phyloP scores from a whole-genome alignment of 2,888 invertebrate species.

The Cylindroiulus punctatus region DNA sequence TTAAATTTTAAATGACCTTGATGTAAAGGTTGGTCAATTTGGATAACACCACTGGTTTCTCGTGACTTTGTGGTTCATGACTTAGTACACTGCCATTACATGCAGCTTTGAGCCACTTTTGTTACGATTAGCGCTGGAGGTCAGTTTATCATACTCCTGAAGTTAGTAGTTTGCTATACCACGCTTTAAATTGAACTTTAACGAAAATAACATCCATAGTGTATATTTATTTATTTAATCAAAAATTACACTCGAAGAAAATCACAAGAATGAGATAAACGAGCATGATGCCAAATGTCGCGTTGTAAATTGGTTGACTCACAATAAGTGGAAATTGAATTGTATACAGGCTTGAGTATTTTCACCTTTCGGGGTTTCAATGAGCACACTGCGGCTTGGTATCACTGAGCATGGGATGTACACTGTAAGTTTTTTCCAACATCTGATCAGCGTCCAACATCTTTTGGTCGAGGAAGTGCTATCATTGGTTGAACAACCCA shows the following conservation, averaged over 20 bases:
- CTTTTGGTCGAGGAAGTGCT: background rate
- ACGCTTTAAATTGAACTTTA: too few species aligned
- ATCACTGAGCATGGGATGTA: background rate
- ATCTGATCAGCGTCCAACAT: background rate
- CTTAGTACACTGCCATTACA: too few species aligned
- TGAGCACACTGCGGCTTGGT: background rate
- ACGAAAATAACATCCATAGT: background rate
- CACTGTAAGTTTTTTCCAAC: background rate
- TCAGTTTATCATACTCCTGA: too few species aligned
- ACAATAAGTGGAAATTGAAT: background rate
- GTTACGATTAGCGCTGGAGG: too few species aligned
- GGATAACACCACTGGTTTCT: too few species aligned
- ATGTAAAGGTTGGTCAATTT: too few species aligned
- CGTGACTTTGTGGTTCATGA: too few species aligned
- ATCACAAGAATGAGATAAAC: constrained; percentile 3
- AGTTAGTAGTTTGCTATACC: background rate
- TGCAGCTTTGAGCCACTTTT: too few species aligned
- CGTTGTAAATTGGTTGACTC: constrained; percentile 18
- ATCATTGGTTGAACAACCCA: background rate
- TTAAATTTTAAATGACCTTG: too few species aligned
- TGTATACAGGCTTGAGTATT: constrained; percentile 11
- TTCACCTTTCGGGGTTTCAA: background rate
- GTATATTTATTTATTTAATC: constrained; percentile 3
- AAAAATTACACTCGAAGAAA: constrained; percentile 18
- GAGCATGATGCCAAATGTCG: background rate